phyloP scores from a whole-genome alignment of 2,113 vertebrate species.

The Mastomys coucha region DNA sequence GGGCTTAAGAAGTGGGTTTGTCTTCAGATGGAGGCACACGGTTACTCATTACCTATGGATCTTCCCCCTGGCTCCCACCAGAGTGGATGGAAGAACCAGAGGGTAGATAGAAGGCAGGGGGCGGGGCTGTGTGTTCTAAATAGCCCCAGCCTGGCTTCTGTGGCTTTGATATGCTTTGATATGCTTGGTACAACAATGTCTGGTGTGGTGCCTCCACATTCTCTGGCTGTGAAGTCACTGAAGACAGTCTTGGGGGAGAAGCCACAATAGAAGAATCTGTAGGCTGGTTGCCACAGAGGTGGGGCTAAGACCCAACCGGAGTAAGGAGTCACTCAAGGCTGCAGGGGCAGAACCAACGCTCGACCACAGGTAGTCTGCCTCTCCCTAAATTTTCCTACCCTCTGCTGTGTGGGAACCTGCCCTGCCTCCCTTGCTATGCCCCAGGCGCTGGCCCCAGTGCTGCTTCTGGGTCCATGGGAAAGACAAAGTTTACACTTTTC shows the following conservation, averaged over 20 bases:
- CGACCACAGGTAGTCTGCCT: neutral
- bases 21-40: neutral
- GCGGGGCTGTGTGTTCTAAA: neutral
- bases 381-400: neutral
- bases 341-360: neutral
- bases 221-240: conserved; percentile 52
- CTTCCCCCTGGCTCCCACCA: neutral
- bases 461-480: neutral
- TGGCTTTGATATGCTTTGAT: conserved; percentile 63
- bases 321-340: neutral
- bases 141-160: neutral
- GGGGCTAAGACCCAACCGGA: neutral
- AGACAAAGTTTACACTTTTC: neutral
- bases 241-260: neutral
- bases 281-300: neutral
- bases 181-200: conserved; percentile 27
- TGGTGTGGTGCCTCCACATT: conserved; percentile 32
- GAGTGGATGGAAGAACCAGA: neutral
- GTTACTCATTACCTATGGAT: neutral
- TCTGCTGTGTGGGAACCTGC: neutral
- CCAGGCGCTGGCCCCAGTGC: neutral
- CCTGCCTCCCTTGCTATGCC: neutral
- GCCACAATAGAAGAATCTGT: neutral
- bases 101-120: neutral
- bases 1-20: neutral